Evolutionary conservation across 2,888 invertebrate genomes (phyloP).

Genomic region (Drosophila colorata): DNA sequence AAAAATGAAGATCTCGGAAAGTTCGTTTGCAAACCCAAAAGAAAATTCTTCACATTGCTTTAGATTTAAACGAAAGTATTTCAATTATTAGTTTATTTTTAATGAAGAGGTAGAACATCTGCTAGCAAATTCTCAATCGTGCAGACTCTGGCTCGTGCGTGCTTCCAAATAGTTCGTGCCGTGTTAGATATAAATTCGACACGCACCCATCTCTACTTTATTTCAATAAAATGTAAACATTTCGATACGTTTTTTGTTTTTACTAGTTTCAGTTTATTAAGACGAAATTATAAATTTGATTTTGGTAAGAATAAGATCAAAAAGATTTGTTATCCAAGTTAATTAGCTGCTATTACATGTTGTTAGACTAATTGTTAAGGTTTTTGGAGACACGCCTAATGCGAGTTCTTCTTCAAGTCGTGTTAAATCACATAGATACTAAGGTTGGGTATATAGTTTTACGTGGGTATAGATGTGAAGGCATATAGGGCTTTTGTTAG

Average conservation of each 20-base stretch:
- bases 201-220: too few species aligned
- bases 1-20: too few species aligned
- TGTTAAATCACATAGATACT: slow-evolving; percentile 25
- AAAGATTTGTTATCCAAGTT: slow-evolving; percentile 36
- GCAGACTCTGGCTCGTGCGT: neutral
- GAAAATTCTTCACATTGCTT: too few species aligned
- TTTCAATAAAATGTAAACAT: neutral
- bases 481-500: slow-evolving; percentile 8
- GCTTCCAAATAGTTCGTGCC: too few species aligned
- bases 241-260: slow-evolving; percentile 1
- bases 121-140: too few species aligned
- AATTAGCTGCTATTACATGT: slow-evolving; percentile 32
- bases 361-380: slow-evolving; percentile 22
- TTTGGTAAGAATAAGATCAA: slow-evolving; percentile 34
- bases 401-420: slow-evolving; percentile 27
- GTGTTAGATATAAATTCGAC: neutral
- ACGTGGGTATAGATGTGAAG: slow-evolving; percentile 3
- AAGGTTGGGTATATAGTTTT: slow-evolving; percentile 12
- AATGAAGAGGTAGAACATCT: too few species aligned
- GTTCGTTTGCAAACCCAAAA: too few species aligned
- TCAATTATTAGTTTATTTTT: too few species aligned
- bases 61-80: too few species aligned
- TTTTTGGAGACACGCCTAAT: slow-evolving; percentile 13
- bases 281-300: slow-evolving; percentile 63
- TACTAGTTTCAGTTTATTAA: slow-evolving; percentile 63